Conservation (phyloP, 2,888 invertebrate species). For the Drosophila kambysellisi region DNA sequence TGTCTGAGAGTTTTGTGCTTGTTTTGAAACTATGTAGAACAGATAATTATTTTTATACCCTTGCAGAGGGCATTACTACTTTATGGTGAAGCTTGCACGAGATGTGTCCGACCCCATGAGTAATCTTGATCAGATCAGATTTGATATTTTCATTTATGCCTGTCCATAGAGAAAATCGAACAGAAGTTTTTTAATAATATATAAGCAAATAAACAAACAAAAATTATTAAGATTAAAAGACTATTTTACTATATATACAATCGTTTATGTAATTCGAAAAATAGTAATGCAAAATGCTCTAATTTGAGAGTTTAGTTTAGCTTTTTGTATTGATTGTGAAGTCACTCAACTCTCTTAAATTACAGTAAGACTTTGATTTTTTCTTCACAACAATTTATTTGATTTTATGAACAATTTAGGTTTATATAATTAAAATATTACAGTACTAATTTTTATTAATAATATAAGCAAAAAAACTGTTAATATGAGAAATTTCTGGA, state of each 20-base stretch:
- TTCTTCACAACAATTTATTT: no score
- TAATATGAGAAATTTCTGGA: no score
- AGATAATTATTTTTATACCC: neutral
- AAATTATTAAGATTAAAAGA: neutral
- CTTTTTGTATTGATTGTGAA: no score
- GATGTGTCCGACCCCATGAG: neutral
- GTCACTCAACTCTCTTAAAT: no score
- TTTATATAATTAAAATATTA: no score
- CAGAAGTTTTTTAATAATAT: neutral
- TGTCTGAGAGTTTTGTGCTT: slow-evolving; percentile 1
- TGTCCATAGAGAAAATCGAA: neutral
- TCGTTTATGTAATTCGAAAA: neutral
- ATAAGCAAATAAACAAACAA: neutral
- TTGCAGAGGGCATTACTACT: neutral
- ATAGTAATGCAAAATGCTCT: neutral
- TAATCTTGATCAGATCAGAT: neutral
- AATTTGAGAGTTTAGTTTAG: no score
- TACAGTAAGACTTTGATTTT: no score
- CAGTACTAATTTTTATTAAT: no score
- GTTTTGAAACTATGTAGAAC: neutral
- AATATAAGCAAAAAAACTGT: no score
- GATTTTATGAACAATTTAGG: no score
- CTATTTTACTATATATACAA: neutral
- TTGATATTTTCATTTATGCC: neutral
- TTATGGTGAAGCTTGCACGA: neutral